Base-by-base conservation (phyloP, 2,797 vertebrate species). In the Eleutherodactylus coqui region DNA sequence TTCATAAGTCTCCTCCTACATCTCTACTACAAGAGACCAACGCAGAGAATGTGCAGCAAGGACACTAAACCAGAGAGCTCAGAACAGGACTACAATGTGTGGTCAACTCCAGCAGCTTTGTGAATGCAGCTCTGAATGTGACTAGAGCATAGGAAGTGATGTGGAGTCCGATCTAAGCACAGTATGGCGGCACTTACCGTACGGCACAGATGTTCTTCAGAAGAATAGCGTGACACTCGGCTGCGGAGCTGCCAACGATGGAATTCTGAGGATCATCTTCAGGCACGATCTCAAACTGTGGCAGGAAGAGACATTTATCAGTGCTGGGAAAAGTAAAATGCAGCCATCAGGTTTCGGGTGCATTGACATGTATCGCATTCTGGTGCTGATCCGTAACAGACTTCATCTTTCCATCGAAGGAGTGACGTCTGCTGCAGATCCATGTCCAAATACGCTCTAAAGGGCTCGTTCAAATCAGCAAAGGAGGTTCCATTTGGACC, bases 211-310 rank as follows among this genome's bases (percentile, higher is more conserved):
- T 92, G 70, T 93, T 91, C 87, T 95, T 95, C 34, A 98, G 93
- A 21, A 98, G 92, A 72, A 96, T 95, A 58, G 93, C 89, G 0
- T 98, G 96, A 88, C 97, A 97, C 1, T 91, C 93, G 6, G 96
- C 91, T 0, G 95, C 96, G 0, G 96, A 97, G 4, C 94, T 93
- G 13, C 94, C 94, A 36, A 91, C 92, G 0, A 97, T 94, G 62
- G 95, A 93, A n/a, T 96, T 96, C 88, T 96, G 96, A 6, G 97
- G 97, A 83, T 98, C 96, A 0, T 97, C 96, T 90, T 98, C 97
- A 0, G 96, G 95, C 11, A 96, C 96, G 10, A 98, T 97, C 91
- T 98, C 97, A 91, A 98, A 98, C 95, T 96, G 88, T 24, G 78
- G 83, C 16, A 78, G 62, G 67, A 34, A 55, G 64, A 36, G 76